A percentile compares a stretch with the other conserved stretches of the same genome.
Evolutionary conservation across 2,888 invertebrate species (phyloP).

Genomic region (Stenodema calcarata): DNA sequence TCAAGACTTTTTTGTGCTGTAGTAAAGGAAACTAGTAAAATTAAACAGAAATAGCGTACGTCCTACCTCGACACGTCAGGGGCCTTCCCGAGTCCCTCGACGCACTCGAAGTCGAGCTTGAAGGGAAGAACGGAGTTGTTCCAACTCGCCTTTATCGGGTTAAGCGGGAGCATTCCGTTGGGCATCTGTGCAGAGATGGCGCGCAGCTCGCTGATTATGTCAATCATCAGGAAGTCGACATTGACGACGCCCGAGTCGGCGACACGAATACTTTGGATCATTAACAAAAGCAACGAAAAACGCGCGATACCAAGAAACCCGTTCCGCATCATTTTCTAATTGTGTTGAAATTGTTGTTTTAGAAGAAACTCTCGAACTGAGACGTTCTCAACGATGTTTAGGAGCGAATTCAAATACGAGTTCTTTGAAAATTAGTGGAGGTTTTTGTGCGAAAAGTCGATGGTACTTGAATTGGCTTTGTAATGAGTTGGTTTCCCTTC

Average conservation of each 20-base stretch:
- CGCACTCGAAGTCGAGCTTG: neutral
- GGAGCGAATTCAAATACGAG: too few species aligned
- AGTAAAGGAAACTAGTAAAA: too few species aligned
- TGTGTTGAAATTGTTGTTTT: neutral
- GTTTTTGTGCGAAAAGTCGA: too few species aligned
- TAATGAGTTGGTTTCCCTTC: too few species aligned
- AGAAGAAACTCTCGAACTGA: too few species aligned
- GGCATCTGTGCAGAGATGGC: neutral
- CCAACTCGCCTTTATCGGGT: neutral
- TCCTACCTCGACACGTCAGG: neutral
- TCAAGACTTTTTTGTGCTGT: too few species aligned
- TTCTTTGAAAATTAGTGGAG: too few species aligned
- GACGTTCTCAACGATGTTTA: too few species aligned
- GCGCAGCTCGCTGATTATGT: neutral
- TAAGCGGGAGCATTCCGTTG: neutral
- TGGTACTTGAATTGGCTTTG: too few species aligned
- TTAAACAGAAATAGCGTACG: too few species aligned
- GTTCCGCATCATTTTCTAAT: neutral
- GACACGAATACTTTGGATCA: neutral
- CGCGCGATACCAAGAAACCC: neutral
- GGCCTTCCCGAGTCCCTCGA: neutral
- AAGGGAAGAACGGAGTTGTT: neutral
- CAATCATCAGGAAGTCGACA: neutral
- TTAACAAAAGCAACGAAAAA: neutral
- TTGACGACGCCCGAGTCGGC: neutral